Percentiles rank a stretch among this genome's conserved stretches.
phyloP scores from a whole-genome alignment of 1,140 invertebrate species.

The Polypedilum pembai region DNA sequence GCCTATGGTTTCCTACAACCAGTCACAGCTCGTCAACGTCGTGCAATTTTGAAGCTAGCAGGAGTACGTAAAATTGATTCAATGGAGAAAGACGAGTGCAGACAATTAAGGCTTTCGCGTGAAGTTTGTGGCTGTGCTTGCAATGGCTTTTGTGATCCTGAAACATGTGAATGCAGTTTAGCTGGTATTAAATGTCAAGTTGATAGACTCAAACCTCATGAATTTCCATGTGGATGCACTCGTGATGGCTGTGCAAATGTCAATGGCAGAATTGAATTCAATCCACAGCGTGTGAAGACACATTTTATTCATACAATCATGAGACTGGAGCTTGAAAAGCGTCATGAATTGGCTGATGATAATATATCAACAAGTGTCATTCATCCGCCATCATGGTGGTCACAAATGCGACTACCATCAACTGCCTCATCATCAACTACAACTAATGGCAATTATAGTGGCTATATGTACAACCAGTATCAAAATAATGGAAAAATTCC shows the following conservation, averaged over 20 bases:
- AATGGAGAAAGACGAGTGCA: slow-evolving; percentile 88
- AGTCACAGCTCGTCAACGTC: slow-evolving; percentile 81
- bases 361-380: slow-evolving; percentile 3
- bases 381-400: slow-evolving; percentile 20
- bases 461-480: not conserved
- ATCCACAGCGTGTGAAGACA: slow-evolving; percentile 89
- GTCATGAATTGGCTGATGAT: slow-evolving; percentile 48
- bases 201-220: slow-evolving; percentile 31
- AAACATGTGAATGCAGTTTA: slow-evolving; percentile 87
- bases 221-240: slow-evolving; percentile 91
- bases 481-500: slow-evolving; percentile 4
- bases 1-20: slow-evolving; percentile 92
- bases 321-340: slow-evolving; percentile 85
- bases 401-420: not conserved
- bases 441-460: not conserved
- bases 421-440: not conserved
- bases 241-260: slow-evolving; percentile 90
- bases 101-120: slow-evolving; percentile 81
- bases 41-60: slow-evolving; percentile 75
- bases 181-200: slow-evolving; percentile 94
- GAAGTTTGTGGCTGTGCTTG: slow-evolving; percentile 95
- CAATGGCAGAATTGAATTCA: slow-evolving; percentile 90
- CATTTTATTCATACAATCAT: slow-evolving; percentile 96
- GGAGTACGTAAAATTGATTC: slow-evolving; percentile 91
- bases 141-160: slow-evolving; percentile 89